Conservation (phyloP, 53 echinoderm and acorn worm species). For the Luidia sarsii region DNA sequence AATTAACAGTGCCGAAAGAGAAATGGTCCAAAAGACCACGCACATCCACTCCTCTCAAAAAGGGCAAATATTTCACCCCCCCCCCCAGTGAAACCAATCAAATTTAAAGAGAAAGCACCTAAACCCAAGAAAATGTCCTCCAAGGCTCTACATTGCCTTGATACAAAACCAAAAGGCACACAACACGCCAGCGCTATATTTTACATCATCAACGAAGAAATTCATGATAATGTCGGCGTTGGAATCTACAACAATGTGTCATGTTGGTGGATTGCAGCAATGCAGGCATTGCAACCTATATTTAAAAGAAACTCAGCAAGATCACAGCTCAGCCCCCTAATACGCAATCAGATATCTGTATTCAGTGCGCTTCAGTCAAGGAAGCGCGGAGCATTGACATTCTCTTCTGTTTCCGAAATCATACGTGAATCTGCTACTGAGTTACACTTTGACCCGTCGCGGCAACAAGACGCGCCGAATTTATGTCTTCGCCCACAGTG, state of each 20-base stretch:
- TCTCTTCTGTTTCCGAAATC: neutral
- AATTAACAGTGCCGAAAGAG: neutral
- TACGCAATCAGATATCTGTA: neutral
- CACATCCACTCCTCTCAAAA: neutral
- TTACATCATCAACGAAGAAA: neutral
- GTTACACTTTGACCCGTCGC: neutral
- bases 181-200: neutral
- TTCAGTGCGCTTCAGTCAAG: neutral
- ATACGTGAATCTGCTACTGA: neutral
- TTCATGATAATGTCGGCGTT: neutral
- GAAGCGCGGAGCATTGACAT: neutral
- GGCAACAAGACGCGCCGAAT: neutral
- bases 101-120: neutral
- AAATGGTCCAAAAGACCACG: neutral
- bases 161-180: neutral
- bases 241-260: neutral
- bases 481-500: neutral
- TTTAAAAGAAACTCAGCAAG: neutral
- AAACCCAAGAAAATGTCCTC: neutral
- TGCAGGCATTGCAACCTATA: neutral
- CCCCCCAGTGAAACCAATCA: neutral
- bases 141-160: neutral
- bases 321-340: neutral
- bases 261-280: conserved; percentile 4
- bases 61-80: neutral